Base-by-base conservation (phyloP, 2,888 invertebrate species). In the Sussaba pulchella region DNA sequence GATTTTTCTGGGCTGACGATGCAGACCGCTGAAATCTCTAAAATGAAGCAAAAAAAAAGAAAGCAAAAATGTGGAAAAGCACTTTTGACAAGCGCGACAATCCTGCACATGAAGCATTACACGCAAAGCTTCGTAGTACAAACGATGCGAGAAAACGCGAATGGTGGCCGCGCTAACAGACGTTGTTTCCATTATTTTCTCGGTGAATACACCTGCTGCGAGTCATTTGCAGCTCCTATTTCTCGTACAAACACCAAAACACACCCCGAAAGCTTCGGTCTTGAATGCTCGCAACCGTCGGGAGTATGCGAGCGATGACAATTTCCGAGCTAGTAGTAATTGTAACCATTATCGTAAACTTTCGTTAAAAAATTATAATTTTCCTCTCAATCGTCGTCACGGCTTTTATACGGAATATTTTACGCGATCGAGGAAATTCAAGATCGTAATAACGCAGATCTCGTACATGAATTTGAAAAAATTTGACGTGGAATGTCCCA, bases 111-210 rank as follows among this genome's bases (percentile, higher is more conserved):
- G 14, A 43, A n/a, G 43, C 24, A 24, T 14, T 21, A 45, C 6
- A 31, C 43, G 19, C 24, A 26, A 57, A 31, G 39, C 17, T 17
- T 3, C 14, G 2, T n/a, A 14, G 17, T 57, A 54, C 10, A 54
- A 17, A 26, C 26, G 50, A 31, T n/a, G 43, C 17, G 17, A 57
- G 17, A 41, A 64, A 64, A 64, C 64, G 43, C 17, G 54, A 64
- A 74, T 31, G 39, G 26, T 31, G 14, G 14, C n/a, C 50, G 54
- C 54, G 45, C 61, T 57, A 63, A 70, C 59, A 66, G 74, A 43
- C 63, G 57, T 57, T 31, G 59, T n/a, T n/a, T 64, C 74, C 17
- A 74, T 74, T 79, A 69, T 74, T 74, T 70, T 26, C 59, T 5
- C 12, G 4, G 54, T 73, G 78, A 78, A 78, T 73, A 78, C 59